Conservation (phyloP, 2,113 vertebrate species). For the Abramis brama region DNA sequence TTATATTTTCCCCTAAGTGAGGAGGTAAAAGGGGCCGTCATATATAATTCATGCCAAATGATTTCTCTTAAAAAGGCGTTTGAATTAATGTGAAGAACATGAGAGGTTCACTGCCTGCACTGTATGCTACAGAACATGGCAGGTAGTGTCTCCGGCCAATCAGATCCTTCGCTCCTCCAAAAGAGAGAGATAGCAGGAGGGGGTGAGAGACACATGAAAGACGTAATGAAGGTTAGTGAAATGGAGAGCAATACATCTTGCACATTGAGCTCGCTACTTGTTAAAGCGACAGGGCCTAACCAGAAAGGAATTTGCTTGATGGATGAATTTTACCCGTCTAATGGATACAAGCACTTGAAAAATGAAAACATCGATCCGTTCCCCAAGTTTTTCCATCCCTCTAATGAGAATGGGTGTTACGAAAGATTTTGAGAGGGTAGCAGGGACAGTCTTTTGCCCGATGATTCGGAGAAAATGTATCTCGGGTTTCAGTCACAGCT, state of each 20-base stretch:
- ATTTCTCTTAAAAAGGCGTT: neutral
- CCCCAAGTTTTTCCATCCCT: conserved; percentile 56
- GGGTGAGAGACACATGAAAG: conserved; percentile 50
- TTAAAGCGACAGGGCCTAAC: conserved; percentile 61
- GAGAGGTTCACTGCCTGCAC: conserved; percentile 6
- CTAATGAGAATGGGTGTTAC: conserved; percentile 59
- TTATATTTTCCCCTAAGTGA: conserved; percentile 38
- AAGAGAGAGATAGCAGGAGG: conserved; percentile 14
- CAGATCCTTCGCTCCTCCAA: neutral
- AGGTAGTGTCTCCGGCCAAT: conserved; percentile 29
- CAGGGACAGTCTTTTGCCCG: conserved; percentile 12
- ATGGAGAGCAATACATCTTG: conserved; percentile 56
- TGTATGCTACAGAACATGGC: conserved; percentile 23
- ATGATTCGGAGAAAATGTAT: conserved; percentile 31
- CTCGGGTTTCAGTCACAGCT: conserved; percentile 48
- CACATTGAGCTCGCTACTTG: conserved; percentile 57
- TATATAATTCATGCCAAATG: conserved; percentile 14
- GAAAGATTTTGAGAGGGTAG: conserved; percentile 38
- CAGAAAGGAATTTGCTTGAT: conserved; percentile 60
- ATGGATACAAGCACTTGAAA: conserved; percentile 62
- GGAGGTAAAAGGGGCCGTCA: conserved; percentile 2
- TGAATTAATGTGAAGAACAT: conserved; percentile 23
- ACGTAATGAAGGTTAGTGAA: conserved; percentile 60
- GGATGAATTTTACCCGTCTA: conserved; percentile 60
- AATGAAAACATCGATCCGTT: conserved; percentile 64